These are phyloP conservation scores for Ectropis crepuscularia DNA, from an alignment of 2,888 invertebrate species.

Conservation along the genomic window DNA sequence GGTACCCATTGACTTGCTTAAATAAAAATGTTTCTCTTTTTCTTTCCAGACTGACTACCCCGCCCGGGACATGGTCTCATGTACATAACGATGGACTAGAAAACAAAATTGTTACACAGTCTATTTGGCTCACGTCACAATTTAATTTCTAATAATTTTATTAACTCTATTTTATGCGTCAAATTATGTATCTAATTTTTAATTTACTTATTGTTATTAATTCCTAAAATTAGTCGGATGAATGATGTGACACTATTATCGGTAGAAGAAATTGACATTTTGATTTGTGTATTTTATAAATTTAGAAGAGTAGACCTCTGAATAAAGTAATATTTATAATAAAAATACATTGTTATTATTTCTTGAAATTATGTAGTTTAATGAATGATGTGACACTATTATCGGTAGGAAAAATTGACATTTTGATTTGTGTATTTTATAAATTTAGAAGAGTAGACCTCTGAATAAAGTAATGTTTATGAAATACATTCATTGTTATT, in stretches of 20 bases:
- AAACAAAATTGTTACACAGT: not conserved
- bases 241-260: not conserved
- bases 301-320: slow-evolving; percentile 62
- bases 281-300: slow-evolving; percentile 44
- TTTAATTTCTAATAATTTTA: not conserved
- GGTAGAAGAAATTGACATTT: slow-evolving; percentile 28
- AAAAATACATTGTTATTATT: slow-evolving; percentile 15
- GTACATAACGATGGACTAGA: slow-evolving; percentile 17
- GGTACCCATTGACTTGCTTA: not conserved
- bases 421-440: slow-evolving; percentile 39
- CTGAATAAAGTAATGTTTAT: slow-evolving; percentile 67
- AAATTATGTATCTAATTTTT: slow-evolving; percentile 1
- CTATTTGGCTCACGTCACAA: not conserved
- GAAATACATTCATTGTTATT: slow-evolving; percentile 25
- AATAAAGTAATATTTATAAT: slow-evolving; percentile 65
- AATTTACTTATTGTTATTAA: too few species aligned
- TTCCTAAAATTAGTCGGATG: too few species aligned
- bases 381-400: too few species aligned
- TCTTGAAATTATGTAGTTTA: not conserved
- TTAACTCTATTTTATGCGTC: not conserved
- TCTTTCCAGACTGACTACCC: slow-evolving; percentile 62
- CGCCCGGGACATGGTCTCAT: slow-evolving; percentile 32
- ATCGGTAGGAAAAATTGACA: not conserved
- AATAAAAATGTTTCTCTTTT: slow-evolving; percentile 7
- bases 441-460: slow-evolving; percentile 62